Evolutionary conservation across 2,797 vertebrate species (phyloP), one percentile per base, ranked within the genome.

Genomic region (Moxostoma hubbsi): DNA sequence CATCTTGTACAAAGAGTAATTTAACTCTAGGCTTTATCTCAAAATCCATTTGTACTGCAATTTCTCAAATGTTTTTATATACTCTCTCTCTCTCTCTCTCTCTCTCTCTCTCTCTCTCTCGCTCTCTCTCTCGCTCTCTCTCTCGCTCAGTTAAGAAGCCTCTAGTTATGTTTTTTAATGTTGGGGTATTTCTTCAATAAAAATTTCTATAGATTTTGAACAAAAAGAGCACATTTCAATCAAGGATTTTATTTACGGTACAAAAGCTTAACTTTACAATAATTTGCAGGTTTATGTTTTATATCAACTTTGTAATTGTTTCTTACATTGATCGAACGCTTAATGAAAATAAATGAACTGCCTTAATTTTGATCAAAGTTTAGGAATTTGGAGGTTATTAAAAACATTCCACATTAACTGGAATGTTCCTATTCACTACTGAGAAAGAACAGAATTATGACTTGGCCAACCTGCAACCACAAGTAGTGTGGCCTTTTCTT

Each of bases 131-230:
- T 64, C 13, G n/a, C n/a, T 36, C 36, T 36, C 36, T 36, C 36
- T 36, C 36, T 36, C 36, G 2, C 24, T 36, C 18, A n/a, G n/a
- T n/a, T n/a, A n/a, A n/a, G n/a, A 24, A 24, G 4, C 15, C 50
- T 6, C 18, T 15, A 16, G 9, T 16, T 5, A 7, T 36, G 12
- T 58, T 49, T 36, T 24, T 75, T 10, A 47, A 11, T 36, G 54
- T n/a, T 47, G 66, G 18, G 58, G 4, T 54, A 54, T 70, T 61
- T 45, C 49, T 51, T 51, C 15, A 63, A 63, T 71, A 9, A 55
- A 55, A 11, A 78, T 57, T 64, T 50, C 11, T 24, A 46, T 62
- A 9, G 2, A 6, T 15, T 54, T 54, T 47, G 49, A 77, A 8
- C 16, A 59, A 5, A 77, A 5, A 6, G 46, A 53, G 47, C n/a